A percentile compares a stretch with the other conserved stretches of the same genome.
phyloP scores from a whole-genome alignment of 2,888 invertebrate species.

The Drosophila trichaetosa region DNA sequence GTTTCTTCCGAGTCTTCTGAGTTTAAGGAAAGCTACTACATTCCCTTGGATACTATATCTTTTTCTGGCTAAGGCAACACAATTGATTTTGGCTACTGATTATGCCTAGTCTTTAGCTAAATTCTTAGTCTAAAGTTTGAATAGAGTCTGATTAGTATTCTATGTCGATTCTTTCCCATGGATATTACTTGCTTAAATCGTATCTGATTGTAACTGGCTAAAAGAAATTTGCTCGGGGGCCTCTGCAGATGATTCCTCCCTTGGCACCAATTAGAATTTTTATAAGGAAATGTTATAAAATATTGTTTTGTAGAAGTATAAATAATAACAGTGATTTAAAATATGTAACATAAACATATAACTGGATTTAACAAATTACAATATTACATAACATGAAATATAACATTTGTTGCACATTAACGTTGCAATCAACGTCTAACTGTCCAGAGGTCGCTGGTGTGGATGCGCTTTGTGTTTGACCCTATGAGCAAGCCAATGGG shows the following conservation, averaged over 20 bases:
- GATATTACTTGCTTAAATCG: not conserved
- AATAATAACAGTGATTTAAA: too few relatives aligned
- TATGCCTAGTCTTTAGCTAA: not conserved
- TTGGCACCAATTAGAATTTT: not conserved
- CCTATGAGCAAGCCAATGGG: too few relatives aligned
- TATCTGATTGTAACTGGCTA: not conserved
- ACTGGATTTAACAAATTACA: too few relatives aligned
- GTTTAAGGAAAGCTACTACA: not conserved
- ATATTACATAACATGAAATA: too few relatives aligned
- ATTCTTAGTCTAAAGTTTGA: not conserved
- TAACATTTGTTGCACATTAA: too few relatives aligned
- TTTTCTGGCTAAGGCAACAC: not conserved
- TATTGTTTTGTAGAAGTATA: too few relatives aligned
- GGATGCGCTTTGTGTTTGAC: too few relatives aligned
- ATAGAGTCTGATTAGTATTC: not conserved
- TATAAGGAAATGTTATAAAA: too few relatives aligned
- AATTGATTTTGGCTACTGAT: not conserved
- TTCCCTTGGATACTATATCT: not conserved
- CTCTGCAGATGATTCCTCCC: not conserved
- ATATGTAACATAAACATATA: too few relatives aligned
- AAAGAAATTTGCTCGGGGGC: too few relatives aligned
- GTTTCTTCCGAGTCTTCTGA: not conserved
- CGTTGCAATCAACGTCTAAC: too few relatives aligned
- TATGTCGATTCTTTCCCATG: rapidly evolving
- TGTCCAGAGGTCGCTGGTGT: too few relatives aligned